A percentile compares a stretch with the other conserved stretches of the same genome.
These are phyloP conservation scores for Physocephala rufipes DNA, from an alignment of 2,888 invertebrate species.

Conservation along the genomic window DNA sequence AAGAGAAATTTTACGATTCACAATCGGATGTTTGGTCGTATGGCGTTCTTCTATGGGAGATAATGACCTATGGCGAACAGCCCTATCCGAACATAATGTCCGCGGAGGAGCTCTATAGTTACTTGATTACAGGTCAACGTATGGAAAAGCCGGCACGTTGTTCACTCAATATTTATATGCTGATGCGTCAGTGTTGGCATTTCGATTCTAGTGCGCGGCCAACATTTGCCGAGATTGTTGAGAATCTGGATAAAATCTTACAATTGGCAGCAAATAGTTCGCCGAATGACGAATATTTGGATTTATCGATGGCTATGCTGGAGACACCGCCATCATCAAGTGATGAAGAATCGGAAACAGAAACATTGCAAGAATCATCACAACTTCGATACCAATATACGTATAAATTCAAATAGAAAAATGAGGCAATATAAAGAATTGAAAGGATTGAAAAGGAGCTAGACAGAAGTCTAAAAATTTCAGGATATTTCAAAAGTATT, in stretches of 20 bases:
- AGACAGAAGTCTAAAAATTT: not conserved
- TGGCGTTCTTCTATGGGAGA: conserved; percentile 97
- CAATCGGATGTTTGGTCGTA: conserved; percentile 97
- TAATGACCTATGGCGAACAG: conserved; percentile 98
- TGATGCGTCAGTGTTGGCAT: conserved; percentile 98
- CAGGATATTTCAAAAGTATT: too few species aligned
- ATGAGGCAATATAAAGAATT: not conserved
- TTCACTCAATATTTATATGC: conserved; percentile 92
- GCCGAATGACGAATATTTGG: conserved; percentile 88
- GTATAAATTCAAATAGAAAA: conserved; percentile 58
- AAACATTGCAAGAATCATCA: conserved; percentile 56
- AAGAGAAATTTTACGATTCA: conserved; percentile 92
- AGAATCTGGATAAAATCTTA: conserved; percentile 84
- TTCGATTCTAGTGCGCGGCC: conserved; percentile 89
- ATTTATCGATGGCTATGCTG: conserved; percentile 83
- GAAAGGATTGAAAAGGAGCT: not conserved
- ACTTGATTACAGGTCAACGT: conserved; percentile 88
- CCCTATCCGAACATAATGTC: conserved; percentile 96
- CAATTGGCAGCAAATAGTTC: conserved; percentile 72
- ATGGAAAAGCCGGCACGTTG: conserved; percentile 98
- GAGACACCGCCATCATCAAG: conserved; percentile 89
- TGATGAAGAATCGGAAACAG: conserved; percentile 67
- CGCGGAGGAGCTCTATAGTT: conserved; percentile 91
- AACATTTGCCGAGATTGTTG: conserved; percentile 87
- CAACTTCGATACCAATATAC: conserved; percentile 58